Conservation (phyloP, 2,797 vertebrate species). For the Macrochelys suwanniensis region DNA sequence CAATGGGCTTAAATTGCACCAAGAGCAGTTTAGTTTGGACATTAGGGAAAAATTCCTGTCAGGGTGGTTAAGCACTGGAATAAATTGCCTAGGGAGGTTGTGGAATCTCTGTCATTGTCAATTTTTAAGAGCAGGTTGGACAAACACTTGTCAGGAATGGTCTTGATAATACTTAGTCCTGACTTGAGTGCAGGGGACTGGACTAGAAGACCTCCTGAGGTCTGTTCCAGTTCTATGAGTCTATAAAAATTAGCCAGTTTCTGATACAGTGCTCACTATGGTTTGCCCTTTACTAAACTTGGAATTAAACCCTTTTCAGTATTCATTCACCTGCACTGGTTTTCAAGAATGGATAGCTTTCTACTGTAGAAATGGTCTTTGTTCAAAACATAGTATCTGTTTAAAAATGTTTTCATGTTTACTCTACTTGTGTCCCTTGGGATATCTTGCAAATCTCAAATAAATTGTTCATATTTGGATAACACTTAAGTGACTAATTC, state of each 20-base stretch:
- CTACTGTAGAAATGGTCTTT: background rate
- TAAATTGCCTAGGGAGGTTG: too few species aligned
- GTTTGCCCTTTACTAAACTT: background rate
- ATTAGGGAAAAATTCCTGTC: too few species aligned
- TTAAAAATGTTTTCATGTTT: background rate
- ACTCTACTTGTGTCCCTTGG: background rate
- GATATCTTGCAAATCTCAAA: background rate
- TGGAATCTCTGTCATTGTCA: too few species aligned
- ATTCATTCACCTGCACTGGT: background rate
- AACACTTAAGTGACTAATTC: background rate
- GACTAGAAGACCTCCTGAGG: too few species aligned
- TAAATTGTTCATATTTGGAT: background rate
- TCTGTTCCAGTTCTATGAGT: too few species aligned
- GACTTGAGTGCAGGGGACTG: too few species aligned
- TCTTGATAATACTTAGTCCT: too few species aligned
- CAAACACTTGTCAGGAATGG: too few species aligned
- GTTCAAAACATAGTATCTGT: background rate
- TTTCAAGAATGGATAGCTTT: slow-evolving; percentile 13
- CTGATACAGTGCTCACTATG: background rate
- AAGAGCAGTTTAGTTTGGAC: too few species aligned
- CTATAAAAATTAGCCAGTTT: background rate
- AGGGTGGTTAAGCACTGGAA: too few species aligned
- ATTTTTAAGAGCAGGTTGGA: too few species aligned
- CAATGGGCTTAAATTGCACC: too few species aligned
- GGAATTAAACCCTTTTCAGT: background rate